Percentiles rank a stretch among this genome's conserved stretches.
Conservation (phyloP, 2,797 vertebrate species). For the Dipus sagitta region DNA sequence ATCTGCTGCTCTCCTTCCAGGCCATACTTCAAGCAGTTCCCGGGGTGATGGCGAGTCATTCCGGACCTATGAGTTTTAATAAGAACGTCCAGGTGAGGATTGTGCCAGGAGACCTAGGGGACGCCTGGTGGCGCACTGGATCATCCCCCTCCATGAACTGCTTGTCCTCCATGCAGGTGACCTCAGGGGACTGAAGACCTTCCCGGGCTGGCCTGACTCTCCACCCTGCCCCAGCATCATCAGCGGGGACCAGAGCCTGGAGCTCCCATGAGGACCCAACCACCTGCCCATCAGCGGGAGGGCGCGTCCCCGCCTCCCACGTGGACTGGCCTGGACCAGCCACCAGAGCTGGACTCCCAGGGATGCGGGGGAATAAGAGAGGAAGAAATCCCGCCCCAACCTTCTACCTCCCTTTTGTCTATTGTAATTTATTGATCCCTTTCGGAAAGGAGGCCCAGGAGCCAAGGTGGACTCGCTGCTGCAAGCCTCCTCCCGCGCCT, state of each 20-base stretch:
- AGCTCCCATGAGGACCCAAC: constrained; percentile 66
- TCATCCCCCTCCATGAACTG: neutral
- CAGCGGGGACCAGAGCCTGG: neutral
- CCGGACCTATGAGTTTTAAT: constrained; percentile 97
- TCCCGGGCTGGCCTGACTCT: constrained; percentile 42
- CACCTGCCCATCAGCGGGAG: constrained; percentile 61
- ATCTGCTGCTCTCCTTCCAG: constrained; percentile 79
- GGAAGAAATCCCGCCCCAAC: constrained; percentile 49
- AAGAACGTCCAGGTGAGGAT: constrained; percentile 84
- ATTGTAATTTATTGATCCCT: constrained; percentile 83
- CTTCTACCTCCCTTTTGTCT: constrained; percentile 67
- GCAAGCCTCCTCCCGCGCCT: constrained; percentile 73
- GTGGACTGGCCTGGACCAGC: constrained; percentile 73
- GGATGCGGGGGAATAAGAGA: constrained; percentile 36
- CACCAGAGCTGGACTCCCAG: constrained; percentile 64
- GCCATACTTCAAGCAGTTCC: constrained; percentile 89
- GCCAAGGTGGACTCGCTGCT: constrained; percentile 79
- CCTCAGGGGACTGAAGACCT: constrained; percentile 56
- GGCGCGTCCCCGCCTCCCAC: constrained; percentile 21
- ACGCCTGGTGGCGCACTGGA: neutral
- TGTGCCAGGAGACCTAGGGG: constrained; percentile 7
- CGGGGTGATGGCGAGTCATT: constrained; percentile 95
- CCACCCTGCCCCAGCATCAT: neutral
- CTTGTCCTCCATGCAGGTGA: constrained; percentile 64
- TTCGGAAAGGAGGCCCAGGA: constrained; percentile 66